Percentiles rank a stretch among this genome's conserved stretches.
phyloP scores from a whole-genome alignment of 2,797 vertebrate genomes.

The Tragopan temminckii region DNA sequence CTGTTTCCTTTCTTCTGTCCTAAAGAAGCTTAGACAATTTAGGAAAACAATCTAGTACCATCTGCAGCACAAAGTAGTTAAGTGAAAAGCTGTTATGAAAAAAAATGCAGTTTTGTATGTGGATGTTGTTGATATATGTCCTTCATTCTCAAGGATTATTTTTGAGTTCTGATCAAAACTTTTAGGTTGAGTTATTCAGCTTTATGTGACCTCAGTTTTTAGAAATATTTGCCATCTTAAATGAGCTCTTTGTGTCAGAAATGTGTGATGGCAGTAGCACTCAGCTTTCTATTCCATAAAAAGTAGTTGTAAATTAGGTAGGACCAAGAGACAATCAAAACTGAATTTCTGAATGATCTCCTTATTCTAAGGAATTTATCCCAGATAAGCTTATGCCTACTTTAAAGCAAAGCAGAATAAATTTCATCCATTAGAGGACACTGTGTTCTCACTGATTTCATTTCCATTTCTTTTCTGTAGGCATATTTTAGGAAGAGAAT shows the following conservation, averaged over 20 bases:
- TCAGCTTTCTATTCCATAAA: not conserved
- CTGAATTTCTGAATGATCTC: not conserved
- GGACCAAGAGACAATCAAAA: not conserved
- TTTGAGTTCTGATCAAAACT: not conserved
- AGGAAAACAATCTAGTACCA: not conserved
- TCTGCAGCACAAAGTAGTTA: not conserved
- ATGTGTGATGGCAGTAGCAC: not conserved
- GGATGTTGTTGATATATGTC: not conserved
- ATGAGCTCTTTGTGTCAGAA: not conserved
- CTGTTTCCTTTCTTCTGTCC: not conserved
- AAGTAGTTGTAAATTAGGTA: not conserved
- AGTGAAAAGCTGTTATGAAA: not conserved
- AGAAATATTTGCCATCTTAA: not conserved
- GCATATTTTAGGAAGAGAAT: not conserved
- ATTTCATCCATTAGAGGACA: not conserved
- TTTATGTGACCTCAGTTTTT: not conserved
- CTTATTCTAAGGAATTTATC: not conserved
- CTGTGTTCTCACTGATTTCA: not conserved
- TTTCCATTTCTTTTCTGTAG: not conserved
- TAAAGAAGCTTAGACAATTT: not conserved
- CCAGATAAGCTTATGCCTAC: not conserved
- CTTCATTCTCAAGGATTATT: not conserved
- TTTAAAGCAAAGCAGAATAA: not conserved
- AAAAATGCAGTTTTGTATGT: not conserved
- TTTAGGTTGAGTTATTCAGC: conserved; percentile 16